Evolutionary conservation across 2,888 invertebrate genomes (phyloP), one percentile per base, ranked within the genome.

Genomic region (Cheilosia urbana): DNA sequence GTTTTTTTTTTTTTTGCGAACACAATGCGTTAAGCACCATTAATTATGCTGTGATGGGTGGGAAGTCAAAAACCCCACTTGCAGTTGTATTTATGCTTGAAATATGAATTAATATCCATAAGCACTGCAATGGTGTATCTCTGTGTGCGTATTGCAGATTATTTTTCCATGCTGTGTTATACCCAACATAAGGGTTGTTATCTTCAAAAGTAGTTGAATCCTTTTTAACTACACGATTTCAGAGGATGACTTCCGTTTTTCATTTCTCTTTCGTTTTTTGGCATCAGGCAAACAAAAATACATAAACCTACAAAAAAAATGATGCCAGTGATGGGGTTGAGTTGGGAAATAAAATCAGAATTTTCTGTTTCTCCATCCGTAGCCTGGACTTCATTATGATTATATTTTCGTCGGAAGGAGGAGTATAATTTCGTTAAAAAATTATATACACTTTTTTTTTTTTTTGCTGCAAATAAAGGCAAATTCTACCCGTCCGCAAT

Each of bases 341-440:
- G 13, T 51, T 11, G 71, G 57, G 58, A 47, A 75, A 75, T 84
- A 71, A 80, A 84, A 80, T 84, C 80, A 75, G 69, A 47, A 75
- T 53, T 76, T 75, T 57, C 71, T 76, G 75, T 45, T 58, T 21
- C 71, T 15, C 42, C 58, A 75, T 57, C 65, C 58, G 71, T 42
- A 45, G 49, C 57, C 37, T 21, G 81, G 76, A 68, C 85, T 68
- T 81, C 68, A 81, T 80, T 76, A 85, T 77, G 62, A 40, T 72
- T 60, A 57, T 45, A 11, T 60, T 65, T 71, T 45, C 13, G 47
- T 53, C 17, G 42, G 69, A 37, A 57, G 45, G 76, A 42, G 63
- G 68, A 62, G 49, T 66, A 15, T 75, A 77, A 85, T 85, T 81
- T 81, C 85, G 81, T 85, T 85, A 85, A 85, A 37, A 34, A 37